These are phyloP conservation scores for Liasis olivaceus DNA, from an alignment of 2,797 vertebrate species.

Conservation along the genomic window DNA sequence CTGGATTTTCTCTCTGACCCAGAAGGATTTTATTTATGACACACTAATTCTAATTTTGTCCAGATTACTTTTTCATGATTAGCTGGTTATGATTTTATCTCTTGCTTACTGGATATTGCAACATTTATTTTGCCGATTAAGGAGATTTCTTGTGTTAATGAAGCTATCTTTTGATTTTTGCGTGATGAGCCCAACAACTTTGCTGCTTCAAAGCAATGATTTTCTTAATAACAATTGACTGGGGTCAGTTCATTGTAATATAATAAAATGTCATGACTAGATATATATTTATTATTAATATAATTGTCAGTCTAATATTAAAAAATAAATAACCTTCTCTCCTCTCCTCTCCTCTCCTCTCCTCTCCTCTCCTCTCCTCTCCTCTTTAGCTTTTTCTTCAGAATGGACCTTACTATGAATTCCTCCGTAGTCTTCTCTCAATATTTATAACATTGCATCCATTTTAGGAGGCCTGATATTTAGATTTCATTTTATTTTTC, in stretches of 20 bases:
- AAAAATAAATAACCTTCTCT: not conserved
- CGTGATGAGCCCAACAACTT: not conserved
- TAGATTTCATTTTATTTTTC: conserved; percentile 14
- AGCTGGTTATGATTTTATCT: not conserved
- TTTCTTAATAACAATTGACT: not conserved
- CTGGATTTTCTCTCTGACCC: not conserved
- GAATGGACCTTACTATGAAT: not conserved
- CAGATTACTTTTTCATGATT: not conserved
- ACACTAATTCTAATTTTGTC: not conserved
- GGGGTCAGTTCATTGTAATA: not conserved
- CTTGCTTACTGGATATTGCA: not conserved
- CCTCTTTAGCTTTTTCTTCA: not conserved
- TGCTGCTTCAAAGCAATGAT: not conserved
- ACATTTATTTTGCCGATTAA: not conserved
- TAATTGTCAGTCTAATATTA: not conserved
- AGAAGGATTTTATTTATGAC: not conserved
- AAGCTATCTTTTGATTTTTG: not conserved
- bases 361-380: not conserved
- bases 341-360: too few relatives aligned
- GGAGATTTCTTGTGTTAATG: not conserved
- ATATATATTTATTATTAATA: not conserved
- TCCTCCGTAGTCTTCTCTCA: not conserved
- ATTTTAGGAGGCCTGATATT: not conserved
- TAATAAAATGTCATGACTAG: not conserved
- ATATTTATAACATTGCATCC: not conserved